phyloP scores from a whole-genome alignment of 2,888 invertebrate species.

The Rhaphigaster nebulosa region DNA sequence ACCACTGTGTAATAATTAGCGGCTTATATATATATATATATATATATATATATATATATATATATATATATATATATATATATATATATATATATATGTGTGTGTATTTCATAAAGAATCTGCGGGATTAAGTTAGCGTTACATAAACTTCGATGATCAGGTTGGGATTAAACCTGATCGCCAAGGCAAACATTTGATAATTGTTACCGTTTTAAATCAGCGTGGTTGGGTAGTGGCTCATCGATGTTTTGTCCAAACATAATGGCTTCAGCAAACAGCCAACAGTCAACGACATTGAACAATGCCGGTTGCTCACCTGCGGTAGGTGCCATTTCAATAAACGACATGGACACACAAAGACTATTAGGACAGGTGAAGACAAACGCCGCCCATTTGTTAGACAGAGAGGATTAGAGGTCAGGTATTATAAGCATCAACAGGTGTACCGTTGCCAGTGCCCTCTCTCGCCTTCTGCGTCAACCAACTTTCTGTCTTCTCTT shows the following conservation, averaged over 20 bases:
- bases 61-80: no score
- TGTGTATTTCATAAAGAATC: no score
- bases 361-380: slow-evolving; percentile 29
- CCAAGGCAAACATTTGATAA: neutral
- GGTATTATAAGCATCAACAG: slow-evolving; percentile 23
- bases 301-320: neutral
- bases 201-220: neutral
- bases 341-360: neutral
- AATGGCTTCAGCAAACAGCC: neutral
- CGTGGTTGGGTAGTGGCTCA: neutral
- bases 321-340: neutral
- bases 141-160: neutral
- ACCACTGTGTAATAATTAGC: no score
- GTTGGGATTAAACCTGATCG: neutral
- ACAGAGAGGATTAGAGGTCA: slow-evolving; percentile 5
- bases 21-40: no score
- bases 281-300: neutral
- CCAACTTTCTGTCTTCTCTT: neutral
- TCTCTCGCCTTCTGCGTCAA: neutral
- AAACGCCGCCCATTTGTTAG: slow-evolving; percentile 12
- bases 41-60: no score
- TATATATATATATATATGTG: no score
- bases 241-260: neutral
- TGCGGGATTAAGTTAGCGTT: no score
- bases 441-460: neutral